Conservation (phyloP, 2,797 vertebrate genomes). For the Coreius guichenoti region DNA sequence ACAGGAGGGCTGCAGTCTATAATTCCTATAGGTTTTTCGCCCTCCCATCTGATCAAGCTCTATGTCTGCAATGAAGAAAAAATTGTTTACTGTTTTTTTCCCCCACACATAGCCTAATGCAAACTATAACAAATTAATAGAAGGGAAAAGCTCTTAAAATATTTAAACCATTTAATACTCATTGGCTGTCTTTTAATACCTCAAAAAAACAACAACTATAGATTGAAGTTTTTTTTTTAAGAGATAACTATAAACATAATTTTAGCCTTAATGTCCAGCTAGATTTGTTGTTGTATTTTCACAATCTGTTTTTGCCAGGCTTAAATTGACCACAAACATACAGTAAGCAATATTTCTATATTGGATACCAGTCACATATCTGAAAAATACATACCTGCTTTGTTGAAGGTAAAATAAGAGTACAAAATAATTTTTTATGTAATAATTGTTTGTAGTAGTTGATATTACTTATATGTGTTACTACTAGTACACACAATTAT, state of each 20-base stretch:
- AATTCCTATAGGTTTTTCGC: not conserved
- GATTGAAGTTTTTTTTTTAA: not conserved
- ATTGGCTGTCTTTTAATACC: not conserved
- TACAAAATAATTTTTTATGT: too few species aligned
- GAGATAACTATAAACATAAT: not conserved
- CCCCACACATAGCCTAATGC: not conserved
- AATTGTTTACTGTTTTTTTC: not conserved
- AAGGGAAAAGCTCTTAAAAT: not conserved
- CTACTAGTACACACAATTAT: too few species aligned
- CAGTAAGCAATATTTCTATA: not conserved
- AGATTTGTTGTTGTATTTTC: not conserved
- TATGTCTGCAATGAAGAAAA: not conserved
- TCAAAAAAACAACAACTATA: not conserved
- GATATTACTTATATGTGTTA: too few species aligned
- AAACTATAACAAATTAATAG: not conserved
- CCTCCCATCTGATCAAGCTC: not conserved
- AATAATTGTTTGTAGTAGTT: too few species aligned
- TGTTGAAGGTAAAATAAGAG: too few species aligned
- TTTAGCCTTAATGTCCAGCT: too few species aligned
- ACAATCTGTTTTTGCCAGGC: not conserved
- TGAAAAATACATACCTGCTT: too few species aligned
- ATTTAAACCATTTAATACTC: not conserved
- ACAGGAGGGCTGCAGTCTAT: constrained; percentile 1
- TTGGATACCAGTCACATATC: not conserved
- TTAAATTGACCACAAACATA: not conserved